These are phyloP conservation scores for Psammodynastes pulverulentus DNA, from an alignment of 2,113 vertebrate species.

Conservation along the genomic window DNA sequence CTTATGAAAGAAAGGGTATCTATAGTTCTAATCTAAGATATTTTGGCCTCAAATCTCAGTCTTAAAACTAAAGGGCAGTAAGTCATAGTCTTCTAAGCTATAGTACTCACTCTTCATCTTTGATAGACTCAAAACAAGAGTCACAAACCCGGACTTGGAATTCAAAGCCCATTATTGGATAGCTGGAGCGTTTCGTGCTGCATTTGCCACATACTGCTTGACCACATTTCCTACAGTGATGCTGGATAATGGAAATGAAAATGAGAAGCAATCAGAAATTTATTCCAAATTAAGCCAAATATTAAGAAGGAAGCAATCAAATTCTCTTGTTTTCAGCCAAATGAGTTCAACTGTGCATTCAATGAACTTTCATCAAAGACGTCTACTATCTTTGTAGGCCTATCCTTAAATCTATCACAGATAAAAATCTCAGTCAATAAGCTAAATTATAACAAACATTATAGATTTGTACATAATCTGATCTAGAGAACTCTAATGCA, in stretches of 20 bases:
- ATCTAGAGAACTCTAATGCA: background rate
- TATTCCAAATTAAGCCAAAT: background rate
- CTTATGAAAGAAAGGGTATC: background rate
- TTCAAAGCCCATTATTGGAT: slow-evolving; percentile 96
- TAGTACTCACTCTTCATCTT: slow-evolving; percentile 93
- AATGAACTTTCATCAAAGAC: background rate
- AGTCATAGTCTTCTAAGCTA: background rate
- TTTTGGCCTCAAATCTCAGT: background rate
- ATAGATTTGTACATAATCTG: background rate
- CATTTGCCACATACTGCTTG: slow-evolving; percentile 94
- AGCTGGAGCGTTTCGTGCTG: slow-evolving; percentile 89
- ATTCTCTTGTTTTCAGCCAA: background rate
- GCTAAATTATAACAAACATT: background rate
- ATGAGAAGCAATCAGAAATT: background rate
- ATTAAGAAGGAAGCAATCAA: background rate
- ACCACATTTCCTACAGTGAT: slow-evolving; percentile 97
- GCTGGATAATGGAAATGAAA: slow-evolving; percentile 65
- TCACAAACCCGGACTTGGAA: slow-evolving; percentile 96
- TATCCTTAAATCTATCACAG: background rate
- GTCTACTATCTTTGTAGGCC: background rate
- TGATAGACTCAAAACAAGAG: slow-evolving; percentile 88
- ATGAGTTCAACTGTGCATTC: background rate
- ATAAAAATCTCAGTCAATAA: background rate
- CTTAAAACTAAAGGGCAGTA: background rate
- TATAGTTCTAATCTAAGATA: background rate